phyloP scores from a whole-genome alignment of 35 echinoderm and acorn worm species.

The Amphiura filiformis region DNA sequence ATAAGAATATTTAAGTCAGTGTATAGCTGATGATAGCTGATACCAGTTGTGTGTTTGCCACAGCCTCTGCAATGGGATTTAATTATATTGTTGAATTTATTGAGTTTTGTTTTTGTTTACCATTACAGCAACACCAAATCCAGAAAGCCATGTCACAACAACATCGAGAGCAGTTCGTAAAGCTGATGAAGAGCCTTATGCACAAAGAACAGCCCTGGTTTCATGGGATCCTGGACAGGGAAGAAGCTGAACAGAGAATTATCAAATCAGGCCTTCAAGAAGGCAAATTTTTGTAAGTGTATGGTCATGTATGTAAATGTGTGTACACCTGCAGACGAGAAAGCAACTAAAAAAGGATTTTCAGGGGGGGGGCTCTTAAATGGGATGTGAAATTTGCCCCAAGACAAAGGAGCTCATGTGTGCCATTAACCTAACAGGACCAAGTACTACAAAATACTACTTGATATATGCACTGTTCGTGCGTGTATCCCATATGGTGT shows the following conservation, averaged over 20 bases:
- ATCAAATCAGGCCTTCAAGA: slow-evolving; percentile 69
- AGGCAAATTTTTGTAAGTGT: slow-evolving; percentile 90
- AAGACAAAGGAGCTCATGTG: too few relatives aligned
- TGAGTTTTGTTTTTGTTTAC: not conserved
- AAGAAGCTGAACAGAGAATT: slow-evolving; percentile 83
- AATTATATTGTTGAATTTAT: not conserved
- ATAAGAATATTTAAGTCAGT: too few relatives aligned
- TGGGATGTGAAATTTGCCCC: too few relatives aligned
- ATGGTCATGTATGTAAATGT: too few relatives aligned
- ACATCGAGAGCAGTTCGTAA: slow-evolving; percentile 64
- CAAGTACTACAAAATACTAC: too few relatives aligned
- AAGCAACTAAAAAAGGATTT: too few relatives aligned
- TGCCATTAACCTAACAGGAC: too few relatives aligned
- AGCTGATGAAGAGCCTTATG: slow-evolving; percentile 74
- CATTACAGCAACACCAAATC: slow-evolving; percentile 51
- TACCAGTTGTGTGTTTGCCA: not conserved
- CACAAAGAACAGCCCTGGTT: slow-evolving; percentile 86
- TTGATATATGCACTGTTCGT: too few relatives aligned
- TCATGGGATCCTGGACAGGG: slow-evolving; percentile 66
- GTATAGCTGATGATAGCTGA: too few relatives aligned
- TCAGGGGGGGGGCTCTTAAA: too few relatives aligned
- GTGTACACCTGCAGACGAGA: too few relatives aligned
- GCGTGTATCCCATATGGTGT: too few relatives aligned
- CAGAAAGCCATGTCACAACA: slow-evolving; percentile 52
- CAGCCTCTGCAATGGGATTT: not conserved